Base-by-base conservation (phyloP, 2,797 vertebrate species). In the Sebastes minor region DNA sequence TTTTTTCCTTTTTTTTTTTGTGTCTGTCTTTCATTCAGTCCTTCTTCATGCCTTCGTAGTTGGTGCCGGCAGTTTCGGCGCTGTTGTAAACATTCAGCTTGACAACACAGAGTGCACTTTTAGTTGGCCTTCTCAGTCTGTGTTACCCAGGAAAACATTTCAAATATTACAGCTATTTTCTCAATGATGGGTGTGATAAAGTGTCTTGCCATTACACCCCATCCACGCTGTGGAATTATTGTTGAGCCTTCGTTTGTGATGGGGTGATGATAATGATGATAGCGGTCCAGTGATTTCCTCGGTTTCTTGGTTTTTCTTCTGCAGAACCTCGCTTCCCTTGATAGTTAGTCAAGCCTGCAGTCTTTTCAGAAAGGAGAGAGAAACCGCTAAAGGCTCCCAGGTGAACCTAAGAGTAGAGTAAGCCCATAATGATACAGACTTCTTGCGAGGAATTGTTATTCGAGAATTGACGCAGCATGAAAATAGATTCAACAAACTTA, bases 161-260 rank as follows among this genome's bases (percentile, higher is more conserved):
- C 63, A 73, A 62, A 84, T 71, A 78, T 84, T 88, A 74, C 27
- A 68, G 84, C 81, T 75, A 71, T 91, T 89, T 91, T 80, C 80
- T 83, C 71, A 70, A 67, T 76, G 71, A 86, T 52, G 75, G 81
- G 14, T 84, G 66, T 83, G 85, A 88, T 91, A 76, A 85, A 87
- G 68, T 88, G 84, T 62, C 38, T 71, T 14, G 6, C 72, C 23
- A 82, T 91, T 82, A 82, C 25, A 13, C 57, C 76, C 71, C 42
- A 30, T 46, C 42, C 42, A 46, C 42, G 14, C 62, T 80, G 52
- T 38, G 76, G 63, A 72, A 72, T 85, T 86, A 78, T 83, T 86
- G 64, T 81, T 62, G 38, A 68, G 76, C 60, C 71, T 70, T 60
- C 8, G 16, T 80, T 65, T 86, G 71, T 82, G 82, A 89, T 78